Conservation (phyloP, 2,113 vertebrate genomes). For the Hylia prasina region DNA sequence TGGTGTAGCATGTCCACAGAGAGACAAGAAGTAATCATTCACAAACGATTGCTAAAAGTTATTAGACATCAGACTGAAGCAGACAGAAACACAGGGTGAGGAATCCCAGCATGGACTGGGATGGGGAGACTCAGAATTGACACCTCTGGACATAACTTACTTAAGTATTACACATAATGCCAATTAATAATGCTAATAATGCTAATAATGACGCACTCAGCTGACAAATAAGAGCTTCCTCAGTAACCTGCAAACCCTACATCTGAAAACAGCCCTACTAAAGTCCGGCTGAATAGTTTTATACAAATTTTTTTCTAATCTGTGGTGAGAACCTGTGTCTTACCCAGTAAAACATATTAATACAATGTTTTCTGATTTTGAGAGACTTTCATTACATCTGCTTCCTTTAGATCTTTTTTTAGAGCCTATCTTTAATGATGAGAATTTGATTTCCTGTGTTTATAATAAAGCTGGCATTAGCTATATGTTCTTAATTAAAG, state of each 20-base stretch:
- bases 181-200: constrained; percentile 1
- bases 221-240: neutral
- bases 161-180: neutral
- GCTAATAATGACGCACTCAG: neutral
- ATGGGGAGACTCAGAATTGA: neutral
- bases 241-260: neutral
- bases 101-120: neutral
- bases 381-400: neutral
- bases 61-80: constrained; percentile 20
- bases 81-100: neutral
- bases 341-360: neutral
- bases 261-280: neutral
- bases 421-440: neutral
- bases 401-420: neutral
- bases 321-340: neutral
- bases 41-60: constrained; percentile 55
- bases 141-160: neutral
- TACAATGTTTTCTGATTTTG: neutral
- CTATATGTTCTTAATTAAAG: neutral
- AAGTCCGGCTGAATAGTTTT: neutral
- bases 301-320: neutral
- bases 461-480: neutral
- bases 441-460: neutral
- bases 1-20: constrained; percentile 22
- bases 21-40: constrained; percentile 52